Base-by-base conservation (phyloP, 2,888 invertebrate species). In the Operophtera brumata region DNA sequence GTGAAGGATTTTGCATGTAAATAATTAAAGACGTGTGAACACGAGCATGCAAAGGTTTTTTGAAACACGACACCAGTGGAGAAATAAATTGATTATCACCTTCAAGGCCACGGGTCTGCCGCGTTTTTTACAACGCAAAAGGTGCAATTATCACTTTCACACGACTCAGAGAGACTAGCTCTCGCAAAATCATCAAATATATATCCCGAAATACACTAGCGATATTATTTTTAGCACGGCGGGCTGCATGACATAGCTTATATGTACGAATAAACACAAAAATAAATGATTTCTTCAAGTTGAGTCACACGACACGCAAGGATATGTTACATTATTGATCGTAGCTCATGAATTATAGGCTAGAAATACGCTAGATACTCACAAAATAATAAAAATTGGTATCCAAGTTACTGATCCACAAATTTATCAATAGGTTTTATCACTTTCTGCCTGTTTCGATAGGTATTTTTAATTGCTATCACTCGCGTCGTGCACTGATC, bases 111-210 rank as follows among this genome's bases (percentile, higher is more conserved):
- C 59, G 48, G 49, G 62, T 55, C 66, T 64, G 56, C 51, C 59
- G 61, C 61, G 61, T 64, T 69, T 76, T 69, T 65, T 59, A 66
- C 64, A 63, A 64, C 66, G 63, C 65, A 58, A 66, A 71, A 71
- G 63, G 74, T 72, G 73, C 69, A 78, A 78, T 77, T 68, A 77
- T 65, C 79, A 86, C 84, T 87, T 86, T 84, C 85, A 78, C 81
- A 78, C 78, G 73, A 78, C 80, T 81, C 78, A 78, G 80, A 80
- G 71, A 71, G 75, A 67, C 77, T 77, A 75, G 66, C 78, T 75
- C 77, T 77, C 75, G 82, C 84, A 77, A 85, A 85, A 78, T 83
- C 80, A 81, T 83, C 78, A 84, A 86, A 84, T 86, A 78, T 77
- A 82, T 68, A 74, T 77, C 86, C 83, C 74, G 82, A 87, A 88